A percentile compares a stretch with the other conserved stretches of the same genome.
These are phyloP conservation scores for Copidosoma aretas DNA, from an alignment of 2,888 invertebrate genomes.

Conservation along the genomic window DNA sequence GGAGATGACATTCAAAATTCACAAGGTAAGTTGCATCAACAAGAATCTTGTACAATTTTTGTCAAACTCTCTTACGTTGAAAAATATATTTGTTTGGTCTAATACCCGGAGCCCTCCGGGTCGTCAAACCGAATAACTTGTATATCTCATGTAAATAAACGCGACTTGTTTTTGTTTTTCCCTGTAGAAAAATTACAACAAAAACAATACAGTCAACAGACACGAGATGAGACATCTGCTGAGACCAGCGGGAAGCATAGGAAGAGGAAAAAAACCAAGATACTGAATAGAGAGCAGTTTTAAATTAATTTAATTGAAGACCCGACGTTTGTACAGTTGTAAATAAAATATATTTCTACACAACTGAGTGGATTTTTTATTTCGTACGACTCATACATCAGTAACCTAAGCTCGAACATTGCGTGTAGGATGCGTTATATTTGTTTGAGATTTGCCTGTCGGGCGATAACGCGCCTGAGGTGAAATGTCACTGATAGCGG, in stretches of 20 bases:
- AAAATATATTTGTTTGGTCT: too few species aligned
- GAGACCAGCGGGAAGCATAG: constrained; percentile 64
- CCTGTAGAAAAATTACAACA: constrained; percentile 43
- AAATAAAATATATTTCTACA: constrained; percentile 41
- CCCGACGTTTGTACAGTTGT: constrained; percentile 39
- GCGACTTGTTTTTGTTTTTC: constrained; percentile 27
- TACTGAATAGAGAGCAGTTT: constrained; percentile 6
- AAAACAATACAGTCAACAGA: constrained; percentile 59
- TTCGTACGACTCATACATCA: too few species aligned
- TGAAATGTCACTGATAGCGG: constrained; percentile 51
- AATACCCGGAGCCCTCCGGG: too few species aligned
- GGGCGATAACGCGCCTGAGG: constrained; percentile 42
- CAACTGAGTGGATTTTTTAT: not conserved
- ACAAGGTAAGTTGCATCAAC: constrained; percentile 60
- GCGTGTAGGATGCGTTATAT: not conserved
- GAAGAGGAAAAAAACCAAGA: constrained; percentile 42
- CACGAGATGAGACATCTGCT: constrained; percentile 75
- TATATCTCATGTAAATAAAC: not conserved
- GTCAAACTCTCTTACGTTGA: too few species aligned
- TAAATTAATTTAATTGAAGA: constrained; percentile 17
- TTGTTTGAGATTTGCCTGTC: constrained; percentile 14
- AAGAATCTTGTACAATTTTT: too few species aligned
- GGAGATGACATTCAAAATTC: constrained; percentile 80
- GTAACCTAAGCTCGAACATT: too few species aligned
- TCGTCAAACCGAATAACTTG: not conserved